Evolutionary conservation across 2,113 vertebrate species (phyloP).

Genomic region (Microcebus lehilahytsara): DNA sequence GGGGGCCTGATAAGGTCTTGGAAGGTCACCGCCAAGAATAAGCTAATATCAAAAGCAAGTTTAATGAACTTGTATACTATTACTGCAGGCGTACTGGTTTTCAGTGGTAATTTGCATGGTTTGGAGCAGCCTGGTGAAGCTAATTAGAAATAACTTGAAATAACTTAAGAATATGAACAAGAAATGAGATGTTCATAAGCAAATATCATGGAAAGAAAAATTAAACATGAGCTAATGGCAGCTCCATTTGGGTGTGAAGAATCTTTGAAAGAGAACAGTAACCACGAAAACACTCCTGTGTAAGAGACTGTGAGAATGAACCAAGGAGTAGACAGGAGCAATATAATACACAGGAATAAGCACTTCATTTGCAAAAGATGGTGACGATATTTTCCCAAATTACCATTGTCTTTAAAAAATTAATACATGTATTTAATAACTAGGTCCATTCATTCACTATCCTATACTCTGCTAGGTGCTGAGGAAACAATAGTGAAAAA

Average conservation of each 20-base stretch:
- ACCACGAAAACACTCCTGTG: rapidly evolving
- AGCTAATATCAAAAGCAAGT: slow-evolving; percentile 41
- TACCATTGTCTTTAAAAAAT: background rate
- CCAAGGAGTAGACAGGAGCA: background rate
- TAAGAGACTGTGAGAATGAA: no score
- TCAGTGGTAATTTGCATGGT: background rate
- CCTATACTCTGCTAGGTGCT: background rate
- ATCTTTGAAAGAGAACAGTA: background rate
- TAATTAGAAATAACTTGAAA: slow-evolving; percentile 53
- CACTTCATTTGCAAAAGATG: background rate
- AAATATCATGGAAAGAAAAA: background rate
- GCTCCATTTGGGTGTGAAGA: background rate
- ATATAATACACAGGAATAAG: background rate
- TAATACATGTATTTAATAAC: background rate
- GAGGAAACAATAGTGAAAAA: background rate
- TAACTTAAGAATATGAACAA: slow-evolving; percentile 18
- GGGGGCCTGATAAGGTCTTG: background rate
- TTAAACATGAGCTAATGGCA: background rate
- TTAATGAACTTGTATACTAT: slow-evolving; percentile 4
- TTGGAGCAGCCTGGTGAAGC: background rate
- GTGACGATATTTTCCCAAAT: background rate
- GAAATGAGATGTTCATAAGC: slow-evolving; percentile 30
- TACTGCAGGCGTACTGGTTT: background rate
- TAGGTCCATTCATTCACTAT: background rate
- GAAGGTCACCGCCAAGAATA: slow-evolving; percentile 9